phyloP scores from a whole-genome alignment of 2,113 vertebrate genomes.

The Colius striatus region DNA sequence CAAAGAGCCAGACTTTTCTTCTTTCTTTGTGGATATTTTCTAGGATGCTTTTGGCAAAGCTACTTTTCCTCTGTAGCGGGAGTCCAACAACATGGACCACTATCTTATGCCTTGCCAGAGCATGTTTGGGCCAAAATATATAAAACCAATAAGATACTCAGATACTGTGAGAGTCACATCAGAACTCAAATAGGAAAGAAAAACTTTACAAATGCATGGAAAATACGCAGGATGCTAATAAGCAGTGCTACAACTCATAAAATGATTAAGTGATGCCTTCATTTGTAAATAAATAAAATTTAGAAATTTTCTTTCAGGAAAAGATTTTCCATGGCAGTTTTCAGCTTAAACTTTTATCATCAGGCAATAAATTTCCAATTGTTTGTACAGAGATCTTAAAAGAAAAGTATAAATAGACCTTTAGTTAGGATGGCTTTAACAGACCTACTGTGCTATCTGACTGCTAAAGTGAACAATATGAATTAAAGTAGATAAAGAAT shows the following conservation, averaged over 20 bases:
- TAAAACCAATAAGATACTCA: neutral
- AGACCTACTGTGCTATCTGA: neutral
- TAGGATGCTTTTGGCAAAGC: neutral
- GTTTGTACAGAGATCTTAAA: neutral
- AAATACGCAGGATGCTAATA: neutral
- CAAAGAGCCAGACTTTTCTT: neutral
- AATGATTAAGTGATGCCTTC: neutral
- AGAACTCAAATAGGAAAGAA: neutral
- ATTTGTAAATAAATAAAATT: neutral
- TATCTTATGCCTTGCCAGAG: neutral
- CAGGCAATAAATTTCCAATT: neutral
- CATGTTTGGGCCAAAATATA: neutral
- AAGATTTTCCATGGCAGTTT: neutral
- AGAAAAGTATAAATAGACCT: neutral
- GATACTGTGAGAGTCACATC: neutral
- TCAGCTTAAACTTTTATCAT: neutral
- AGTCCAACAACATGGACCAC: neutral
- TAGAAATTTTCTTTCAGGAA: neutral
- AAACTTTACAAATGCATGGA: neutral
- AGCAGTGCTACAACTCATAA: neutral
- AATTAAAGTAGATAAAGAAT: neutral
- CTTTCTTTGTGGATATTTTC: neutral
- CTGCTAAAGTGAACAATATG: neutral
- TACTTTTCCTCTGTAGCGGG: neutral
- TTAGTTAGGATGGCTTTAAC: neutral